Evolutionary conservation across 1,140 invertebrate species (phyloP).

Genomic region (Cepaea nemoralis): DNA sequence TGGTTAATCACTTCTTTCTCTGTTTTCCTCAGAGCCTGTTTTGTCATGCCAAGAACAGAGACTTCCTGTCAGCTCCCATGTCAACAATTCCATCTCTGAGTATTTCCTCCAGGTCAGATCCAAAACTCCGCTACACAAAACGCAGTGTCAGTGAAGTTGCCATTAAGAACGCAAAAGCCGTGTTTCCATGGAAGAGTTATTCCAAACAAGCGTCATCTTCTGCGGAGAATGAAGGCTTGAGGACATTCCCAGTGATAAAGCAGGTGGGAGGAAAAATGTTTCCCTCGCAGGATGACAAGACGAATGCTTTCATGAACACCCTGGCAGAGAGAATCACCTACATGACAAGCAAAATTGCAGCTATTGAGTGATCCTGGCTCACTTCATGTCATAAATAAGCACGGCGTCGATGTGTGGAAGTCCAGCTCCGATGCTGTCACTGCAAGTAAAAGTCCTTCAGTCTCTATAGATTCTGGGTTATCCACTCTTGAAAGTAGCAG

Average conservation of each 20-base stretch:
- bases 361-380: background rate
- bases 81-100: constrained; percentile 31
- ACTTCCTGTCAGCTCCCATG: constrained; percentile 28
- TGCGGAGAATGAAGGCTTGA: constrained; percentile 28
- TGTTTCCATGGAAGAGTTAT: constrained; percentile 39
- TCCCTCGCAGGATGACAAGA: constrained; percentile 39
- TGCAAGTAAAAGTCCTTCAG: background rate
- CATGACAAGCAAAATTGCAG: constrained; percentile 36
- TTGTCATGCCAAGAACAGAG: constrained; percentile 35
- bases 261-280: constrained; percentile 18
- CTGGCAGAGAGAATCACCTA: constrained; percentile 32
- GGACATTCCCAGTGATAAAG: background rate
- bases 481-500: constrained; percentile 6
- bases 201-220: constrained; percentile 22
- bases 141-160: constrained; percentile 29
- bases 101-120: constrained; percentile 34
- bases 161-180: background rate
- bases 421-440: background rate
- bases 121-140: constrained; percentile 16
- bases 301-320: constrained; percentile 36
- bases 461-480: constrained; percentile 14
- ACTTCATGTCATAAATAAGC: background rate
- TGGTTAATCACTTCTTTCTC: background rate
- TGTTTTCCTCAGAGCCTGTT: constrained; percentile 20
- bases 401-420: background rate